Conservation (phyloP, 2,888 invertebrate genomes). For the Apantesis nais region DNA sequence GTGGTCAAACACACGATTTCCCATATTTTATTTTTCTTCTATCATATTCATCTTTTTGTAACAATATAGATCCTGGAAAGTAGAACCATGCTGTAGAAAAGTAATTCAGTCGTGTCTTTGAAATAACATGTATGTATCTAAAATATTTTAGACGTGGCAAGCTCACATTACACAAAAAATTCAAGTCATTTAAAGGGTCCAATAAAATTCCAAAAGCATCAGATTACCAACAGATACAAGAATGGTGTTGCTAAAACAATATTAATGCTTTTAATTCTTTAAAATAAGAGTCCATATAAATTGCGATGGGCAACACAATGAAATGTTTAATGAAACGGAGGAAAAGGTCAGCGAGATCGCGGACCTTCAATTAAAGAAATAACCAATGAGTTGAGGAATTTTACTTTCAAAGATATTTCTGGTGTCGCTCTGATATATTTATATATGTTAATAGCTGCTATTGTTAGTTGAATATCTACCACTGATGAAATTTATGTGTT, state of each 20-base stretch:
- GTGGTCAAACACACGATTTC: neutral
- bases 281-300: slow-evolving; percentile 57
- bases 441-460: slow-evolving; percentile 2
- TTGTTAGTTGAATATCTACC: neutral
- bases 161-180: slow-evolving; percentile 5
- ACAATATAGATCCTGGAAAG: neutral
- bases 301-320: slow-evolving; percentile 56
- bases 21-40: neutral
- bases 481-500: no score
- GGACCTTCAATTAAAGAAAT: slow-evolving; percentile 56
- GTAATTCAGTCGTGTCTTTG: neutral
- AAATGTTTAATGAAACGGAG: slow-evolving; percentile 67
- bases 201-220: slow-evolving; percentile 47
- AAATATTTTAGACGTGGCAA: neutral
- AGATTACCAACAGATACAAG: slow-evolving; percentile 52
- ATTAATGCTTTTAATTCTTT: slow-evolving; percentile 58
- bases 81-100: neutral
- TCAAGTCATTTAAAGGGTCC: slow-evolving; percentile 36
- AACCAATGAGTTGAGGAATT: slow-evolving; percentile 40
- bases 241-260: slow-evolving; percentile 51
- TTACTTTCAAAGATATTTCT: slow-evolving; percentile 33
- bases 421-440: slow-evolving; percentile 31
- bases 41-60: no score
- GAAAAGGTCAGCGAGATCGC: slow-evolving; percentile 48
- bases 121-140: neutral